Conservation (phyloP, 2,888 invertebrate species). For the Cenopis cana region DNA sequence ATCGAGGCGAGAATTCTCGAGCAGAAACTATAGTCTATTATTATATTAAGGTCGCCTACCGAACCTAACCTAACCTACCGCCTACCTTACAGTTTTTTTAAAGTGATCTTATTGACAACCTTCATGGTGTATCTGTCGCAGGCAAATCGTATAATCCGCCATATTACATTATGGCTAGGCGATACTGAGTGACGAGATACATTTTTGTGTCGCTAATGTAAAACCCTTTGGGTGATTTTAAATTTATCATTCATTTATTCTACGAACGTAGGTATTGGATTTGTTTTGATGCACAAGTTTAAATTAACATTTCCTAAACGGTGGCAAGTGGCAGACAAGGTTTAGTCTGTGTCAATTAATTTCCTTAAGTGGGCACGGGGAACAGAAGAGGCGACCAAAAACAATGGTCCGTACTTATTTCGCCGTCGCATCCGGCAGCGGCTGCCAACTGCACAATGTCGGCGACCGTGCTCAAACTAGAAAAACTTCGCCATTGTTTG, state of each 20-base stretch:
- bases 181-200: too few relatives aligned
- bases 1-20: too few relatives aligned
- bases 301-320: slow-evolving; percentile 1
- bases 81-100: too few relatives aligned
- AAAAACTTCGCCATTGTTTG: slow-evolving; percentile 72
- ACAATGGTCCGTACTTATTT: slow-evolving; percentile 74
- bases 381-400: slow-evolving; percentile 66
- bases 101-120: too few relatives aligned
- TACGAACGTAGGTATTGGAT: background rate
- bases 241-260: background rate
- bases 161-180: too few relatives aligned
- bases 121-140: too few relatives aligned
- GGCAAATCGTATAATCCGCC: too few relatives aligned
- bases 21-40: too few relatives aligned
- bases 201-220: too few relatives aligned
- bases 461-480: slow-evolving; percentile 69
- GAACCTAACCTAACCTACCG: too few relatives aligned
- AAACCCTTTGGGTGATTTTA: too few relatives aligned
- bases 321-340: slow-evolving; percentile 53
- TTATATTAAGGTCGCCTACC: too few relatives aligned
- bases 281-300: background rate
- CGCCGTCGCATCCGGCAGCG: slow-evolving; percentile 66
- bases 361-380: slow-evolving; percentile 75
- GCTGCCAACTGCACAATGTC: slow-evolving; percentile 72
- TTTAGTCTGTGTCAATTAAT: slow-evolving; percentile 75